Conservation (phyloP, 1,140 invertebrate species). For the Rhyacophila brunnea region DNA sequence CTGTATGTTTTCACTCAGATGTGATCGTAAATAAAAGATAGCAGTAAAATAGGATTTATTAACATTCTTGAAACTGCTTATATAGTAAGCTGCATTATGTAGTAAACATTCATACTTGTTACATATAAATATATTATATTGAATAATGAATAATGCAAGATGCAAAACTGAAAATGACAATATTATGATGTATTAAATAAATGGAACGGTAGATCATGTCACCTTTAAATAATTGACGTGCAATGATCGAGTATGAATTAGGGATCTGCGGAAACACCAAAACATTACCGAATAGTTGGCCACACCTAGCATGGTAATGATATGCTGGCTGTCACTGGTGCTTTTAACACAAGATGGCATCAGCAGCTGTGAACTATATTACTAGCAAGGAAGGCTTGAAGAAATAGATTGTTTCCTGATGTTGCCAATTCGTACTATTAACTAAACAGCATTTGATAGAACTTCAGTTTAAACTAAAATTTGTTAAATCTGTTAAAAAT, state of each 20-base stretch:
- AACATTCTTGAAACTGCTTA: no score
- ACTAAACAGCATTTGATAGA: no score
- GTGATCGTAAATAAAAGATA: no score
- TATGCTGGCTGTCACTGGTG: background rate
- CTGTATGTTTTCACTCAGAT: no score
- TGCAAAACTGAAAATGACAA: constrained; percentile 15
- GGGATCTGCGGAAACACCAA: constrained; percentile 18
- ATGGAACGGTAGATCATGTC: constrained; percentile 6
- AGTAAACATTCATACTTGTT: no score
- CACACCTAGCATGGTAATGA: background rate
- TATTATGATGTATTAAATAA: constrained; percentile 4
- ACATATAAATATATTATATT: no score
- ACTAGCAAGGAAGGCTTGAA: constrained; percentile 20
- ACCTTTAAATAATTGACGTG: constrained; percentile 5
- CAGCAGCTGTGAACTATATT: constrained; percentile 8
- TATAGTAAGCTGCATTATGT: no score
- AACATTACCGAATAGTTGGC: constrained; percentile 1
- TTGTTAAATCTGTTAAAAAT: no score
- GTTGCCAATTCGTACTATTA: no score
- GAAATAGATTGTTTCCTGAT: background rate
- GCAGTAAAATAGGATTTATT: no score
- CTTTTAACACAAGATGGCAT: background rate
- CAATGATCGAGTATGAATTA: constrained; percentile 13
- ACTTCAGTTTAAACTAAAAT: no score
- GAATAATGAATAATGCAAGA: constrained; percentile 6